These are phyloP conservation scores for Drosophila bipectinata DNA, from an alignment of 1,140 invertebrate genomes.

Conservation along the genomic window DNA sequence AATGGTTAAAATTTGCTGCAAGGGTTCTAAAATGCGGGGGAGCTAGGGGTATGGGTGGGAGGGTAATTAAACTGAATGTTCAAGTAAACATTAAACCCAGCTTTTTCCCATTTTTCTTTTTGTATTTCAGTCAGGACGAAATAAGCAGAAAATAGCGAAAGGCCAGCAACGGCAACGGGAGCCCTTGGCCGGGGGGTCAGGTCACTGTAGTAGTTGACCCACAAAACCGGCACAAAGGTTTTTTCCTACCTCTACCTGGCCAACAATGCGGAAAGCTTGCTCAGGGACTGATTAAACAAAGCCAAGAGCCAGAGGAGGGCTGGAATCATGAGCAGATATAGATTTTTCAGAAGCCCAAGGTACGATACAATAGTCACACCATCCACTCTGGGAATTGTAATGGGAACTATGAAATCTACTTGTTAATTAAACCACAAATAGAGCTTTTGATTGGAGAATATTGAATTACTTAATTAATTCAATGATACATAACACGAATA, in stretches of 20 bases:
- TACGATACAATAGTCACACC: conserved; percentile 3
- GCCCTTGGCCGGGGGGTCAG: conserved; percentile 40
- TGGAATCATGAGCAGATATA: conserved; percentile 12
- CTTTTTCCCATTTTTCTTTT: conserved; percentile 21
- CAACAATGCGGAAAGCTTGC: conserved; percentile 37
- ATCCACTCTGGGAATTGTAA: neutral
- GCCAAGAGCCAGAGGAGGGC: conserved; percentile 31
- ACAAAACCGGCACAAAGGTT: conserved; percentile 56
- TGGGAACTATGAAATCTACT: neutral
- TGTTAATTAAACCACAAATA: conserved; percentile 7
- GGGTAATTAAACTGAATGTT: conserved; percentile 70
- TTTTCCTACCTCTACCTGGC: conserved; percentile 18
- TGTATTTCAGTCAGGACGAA: conserved; percentile 22
- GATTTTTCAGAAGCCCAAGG: neutral
- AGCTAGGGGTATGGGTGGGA: conserved; percentile 10
- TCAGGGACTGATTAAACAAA: conserved; percentile 61
- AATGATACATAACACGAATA: neutral
- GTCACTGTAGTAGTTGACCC: conserved; percentile 55
- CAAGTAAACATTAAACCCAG: conserved; percentile 44
- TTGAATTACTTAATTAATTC: neutral
- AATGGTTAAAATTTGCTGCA: conserved; percentile 55
- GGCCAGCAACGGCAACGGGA: conserved; percentile 16
- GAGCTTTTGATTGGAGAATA: neutral
- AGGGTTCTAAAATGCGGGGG: conserved; percentile 35
- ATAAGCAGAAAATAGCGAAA: conserved; percentile 26